Evolutionary conservation across 2,797 vertebrate species (phyloP).

Genomic region (Miichthys miiuy): DNA sequence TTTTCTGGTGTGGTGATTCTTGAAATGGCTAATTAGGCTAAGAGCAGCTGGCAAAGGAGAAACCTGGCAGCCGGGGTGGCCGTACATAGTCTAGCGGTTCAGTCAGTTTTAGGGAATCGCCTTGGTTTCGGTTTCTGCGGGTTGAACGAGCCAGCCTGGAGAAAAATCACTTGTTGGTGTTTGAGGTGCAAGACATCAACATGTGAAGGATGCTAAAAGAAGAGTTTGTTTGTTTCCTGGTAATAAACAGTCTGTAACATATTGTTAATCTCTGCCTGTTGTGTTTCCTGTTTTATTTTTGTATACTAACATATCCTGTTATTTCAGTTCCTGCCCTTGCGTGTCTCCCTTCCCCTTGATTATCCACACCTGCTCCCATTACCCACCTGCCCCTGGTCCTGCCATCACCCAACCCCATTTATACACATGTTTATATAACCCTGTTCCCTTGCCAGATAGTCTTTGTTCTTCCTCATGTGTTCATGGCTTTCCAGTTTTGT

Average conservation of each 20-base stretch:
- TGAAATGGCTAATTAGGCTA: slow-evolving; percentile 82
- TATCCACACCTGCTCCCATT: too few species aligned
- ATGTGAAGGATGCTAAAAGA: slow-evolving; percentile 23
- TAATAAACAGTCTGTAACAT: background rate
- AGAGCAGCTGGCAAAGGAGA: slow-evolving; percentile 75
- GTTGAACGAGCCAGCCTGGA: slow-evolving; percentile 4
- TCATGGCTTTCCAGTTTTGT: too few species aligned
- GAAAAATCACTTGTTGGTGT: slow-evolving; percentile 34
- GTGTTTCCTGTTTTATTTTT: too few species aligned
- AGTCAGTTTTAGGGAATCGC: slow-evolving; percentile 42
- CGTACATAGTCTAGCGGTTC: slow-evolving; percentile 29
- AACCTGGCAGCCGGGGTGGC: slow-evolving; percentile 72
- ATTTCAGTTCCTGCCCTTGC: too few species aligned
- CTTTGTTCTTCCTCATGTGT: too few species aligned
- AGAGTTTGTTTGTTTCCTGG: slow-evolving; percentile 15
- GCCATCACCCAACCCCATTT: too few species aligned
- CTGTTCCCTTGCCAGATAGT: too few species aligned
- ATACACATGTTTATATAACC: too few species aligned
- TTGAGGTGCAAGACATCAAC: slow-evolving; percentile 34
- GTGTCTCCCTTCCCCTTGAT: too few species aligned
- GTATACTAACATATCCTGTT: too few species aligned
- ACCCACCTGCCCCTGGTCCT: too few species aligned
- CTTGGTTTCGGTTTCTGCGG: slow-evolving; percentile 62
- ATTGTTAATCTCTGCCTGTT: too few species aligned
- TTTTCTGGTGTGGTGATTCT: slow-evolving; percentile 77